phyloP scores from a whole-genome alignment of 2,888 invertebrate genomes.

The Antheraea assamensis region DNA sequence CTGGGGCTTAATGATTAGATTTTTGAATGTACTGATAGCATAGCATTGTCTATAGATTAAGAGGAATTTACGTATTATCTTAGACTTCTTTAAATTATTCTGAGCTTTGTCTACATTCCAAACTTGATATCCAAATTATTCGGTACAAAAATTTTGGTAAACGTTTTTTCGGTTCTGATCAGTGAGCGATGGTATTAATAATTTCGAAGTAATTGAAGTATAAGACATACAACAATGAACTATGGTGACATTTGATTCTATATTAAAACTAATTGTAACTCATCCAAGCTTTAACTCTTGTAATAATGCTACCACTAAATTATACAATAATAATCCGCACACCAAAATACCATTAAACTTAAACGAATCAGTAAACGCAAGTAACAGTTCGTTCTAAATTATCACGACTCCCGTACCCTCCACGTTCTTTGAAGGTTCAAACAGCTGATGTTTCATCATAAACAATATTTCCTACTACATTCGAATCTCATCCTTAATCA shows the following conservation, averaged over 20 bases:
- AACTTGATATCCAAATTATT: no score
- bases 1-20: background rate
- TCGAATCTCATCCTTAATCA: constrained; percentile 20
- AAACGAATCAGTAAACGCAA: constrained; percentile 4
- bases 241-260: background rate
- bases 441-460: constrained; percentile 45
- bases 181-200: no score
- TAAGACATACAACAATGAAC: background rate
- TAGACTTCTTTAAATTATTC: background rate
- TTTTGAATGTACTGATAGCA: background rate
- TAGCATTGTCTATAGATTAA: background rate
- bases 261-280: background rate
- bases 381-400: constrained; percentile 35
- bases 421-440: constrained; percentile 34
- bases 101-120: no score
- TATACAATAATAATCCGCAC: background rate
- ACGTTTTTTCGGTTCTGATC: no score
- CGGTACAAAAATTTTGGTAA: no score
- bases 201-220: no score
- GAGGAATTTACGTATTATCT: background rate
- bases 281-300: background rate
- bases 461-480: constrained; percentile 25
- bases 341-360: background rate
- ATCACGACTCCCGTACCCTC: constrained; percentile 34
- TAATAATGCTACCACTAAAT: background rate